Evolutionary conservation across 2,797 vertebrate species (phyloP).

Genomic region (Chelonia mydas): DNA sequence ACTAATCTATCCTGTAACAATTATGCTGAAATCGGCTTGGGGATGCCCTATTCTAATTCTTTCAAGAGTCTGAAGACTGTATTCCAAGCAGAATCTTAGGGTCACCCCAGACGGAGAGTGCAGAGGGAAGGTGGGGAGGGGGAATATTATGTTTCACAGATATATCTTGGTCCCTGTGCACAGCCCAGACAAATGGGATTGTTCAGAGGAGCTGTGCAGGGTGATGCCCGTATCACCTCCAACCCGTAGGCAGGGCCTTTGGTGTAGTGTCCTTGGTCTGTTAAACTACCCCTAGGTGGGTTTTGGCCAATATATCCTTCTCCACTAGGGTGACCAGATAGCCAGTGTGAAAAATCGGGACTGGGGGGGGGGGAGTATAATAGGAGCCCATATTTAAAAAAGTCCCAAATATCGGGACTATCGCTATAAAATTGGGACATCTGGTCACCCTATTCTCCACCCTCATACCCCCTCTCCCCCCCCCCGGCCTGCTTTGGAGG

Average conservation of each 20-base stretch:
- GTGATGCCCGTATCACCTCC: background rate
- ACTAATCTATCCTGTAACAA: background rate
- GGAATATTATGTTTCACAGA: background rate
- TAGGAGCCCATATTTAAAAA: too few relatives aligned
- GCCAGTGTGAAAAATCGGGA: too few relatives aligned
- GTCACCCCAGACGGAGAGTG: background rate
- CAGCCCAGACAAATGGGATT: rapidly evolving
- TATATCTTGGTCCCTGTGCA: background rate
- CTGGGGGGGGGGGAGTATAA: too few relatives aligned
- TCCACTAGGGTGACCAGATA: too few relatives aligned
- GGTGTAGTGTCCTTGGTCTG: background rate
- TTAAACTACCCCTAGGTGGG: background rate
- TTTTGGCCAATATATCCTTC: background rate
- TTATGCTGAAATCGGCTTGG: background rate
- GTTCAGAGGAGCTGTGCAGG: background rate
- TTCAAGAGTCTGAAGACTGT: background rate
- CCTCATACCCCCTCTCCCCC: background rate
- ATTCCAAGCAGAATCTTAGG: background rate
- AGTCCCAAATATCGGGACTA: too few relatives aligned
- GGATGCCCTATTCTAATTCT: background rate
- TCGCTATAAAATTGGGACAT: too few relatives aligned
- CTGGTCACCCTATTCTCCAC: background rate
- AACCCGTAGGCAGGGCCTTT: rapidly evolving
- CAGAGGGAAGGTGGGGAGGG: background rate
- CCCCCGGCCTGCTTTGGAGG: background rate